phyloP scores from a whole-genome alignment of 2,797 vertebrate genomes.

The Synaphobranchus kaupii region DNA sequence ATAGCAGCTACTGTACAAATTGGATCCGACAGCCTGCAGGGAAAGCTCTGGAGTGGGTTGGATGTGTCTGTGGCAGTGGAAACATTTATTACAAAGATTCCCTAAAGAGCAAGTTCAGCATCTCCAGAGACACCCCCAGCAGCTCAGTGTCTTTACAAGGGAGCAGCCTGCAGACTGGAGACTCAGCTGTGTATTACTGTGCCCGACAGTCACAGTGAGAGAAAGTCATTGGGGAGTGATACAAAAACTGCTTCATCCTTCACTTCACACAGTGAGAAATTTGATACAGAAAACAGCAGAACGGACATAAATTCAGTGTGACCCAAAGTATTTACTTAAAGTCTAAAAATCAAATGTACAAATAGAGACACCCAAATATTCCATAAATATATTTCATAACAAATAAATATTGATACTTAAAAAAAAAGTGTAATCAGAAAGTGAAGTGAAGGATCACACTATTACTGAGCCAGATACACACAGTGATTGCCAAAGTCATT shows the following conservation, averaged over 20 bases:
- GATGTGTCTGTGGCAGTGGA: background rate
- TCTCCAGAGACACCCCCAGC: conserved; percentile 11
- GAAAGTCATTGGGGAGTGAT: background rate
- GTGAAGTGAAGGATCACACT: no score
- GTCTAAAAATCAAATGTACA: no score
- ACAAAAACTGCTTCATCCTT: no score
- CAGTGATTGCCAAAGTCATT: no score
- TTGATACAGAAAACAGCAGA: background rate
- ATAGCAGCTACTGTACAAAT: background rate
- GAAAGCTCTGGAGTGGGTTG: background rate
- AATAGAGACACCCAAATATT: background rate
- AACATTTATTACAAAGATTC: background rate
- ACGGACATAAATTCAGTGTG: background rate
- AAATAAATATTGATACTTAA: background rate
- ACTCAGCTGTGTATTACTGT: conserved; percentile 10
- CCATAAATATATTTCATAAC: background rate
- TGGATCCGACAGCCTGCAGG: conserved; percentile 9
- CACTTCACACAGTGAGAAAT: background rate
- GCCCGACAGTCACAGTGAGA: background rate
- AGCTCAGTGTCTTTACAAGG: conserved; percentile 12
- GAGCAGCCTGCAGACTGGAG: conserved; percentile 4
- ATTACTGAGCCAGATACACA: no score
- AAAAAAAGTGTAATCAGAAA: no score
- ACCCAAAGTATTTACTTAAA: background rate
- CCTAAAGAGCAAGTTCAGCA: background rate